Percentiles rank a stretch among this genome's conserved stretches.
These are phyloP conservation scores for Cylindroiulus punctatus DNA, from an alignment of 2,888 invertebrate genomes.

Conservation along the genomic window DNA sequence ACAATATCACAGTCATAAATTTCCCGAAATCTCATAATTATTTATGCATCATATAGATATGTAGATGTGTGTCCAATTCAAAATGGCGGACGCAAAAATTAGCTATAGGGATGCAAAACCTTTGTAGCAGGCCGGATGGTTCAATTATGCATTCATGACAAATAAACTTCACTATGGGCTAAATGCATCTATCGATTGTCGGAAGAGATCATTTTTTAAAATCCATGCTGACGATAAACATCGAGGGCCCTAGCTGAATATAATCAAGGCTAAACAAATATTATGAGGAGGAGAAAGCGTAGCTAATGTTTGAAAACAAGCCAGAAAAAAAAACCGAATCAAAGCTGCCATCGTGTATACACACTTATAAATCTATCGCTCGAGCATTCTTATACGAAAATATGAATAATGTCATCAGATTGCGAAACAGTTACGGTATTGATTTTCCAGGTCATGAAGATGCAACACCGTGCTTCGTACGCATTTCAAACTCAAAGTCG, in stretches of 20 bases:
- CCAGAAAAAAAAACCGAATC: neutral
- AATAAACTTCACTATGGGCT: neutral
- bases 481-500: neutral
- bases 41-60: no score
- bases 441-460: neutral
- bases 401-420: slow-evolving; percentile 3
- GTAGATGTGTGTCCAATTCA: neutral
- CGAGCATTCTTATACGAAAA: neutral
- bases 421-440: neutral
- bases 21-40: no score
- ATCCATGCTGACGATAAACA: neutral
- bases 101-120: no score
- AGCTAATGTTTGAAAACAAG: neutral
- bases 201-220: neutral
- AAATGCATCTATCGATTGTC: neutral
- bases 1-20: no score
- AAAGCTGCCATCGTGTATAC: neutral
- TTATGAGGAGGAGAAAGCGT: neutral
- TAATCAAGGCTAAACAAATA: slow-evolving; percentile 9
- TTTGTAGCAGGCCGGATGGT: neutral
- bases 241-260: neutral
- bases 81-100: neutral
- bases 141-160: neutral
- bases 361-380: neutral
- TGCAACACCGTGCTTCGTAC: neutral